Evolutionary conservation across 1,140 invertebrate species (phyloP).

Genomic region (Ips nitidus): DNA sequence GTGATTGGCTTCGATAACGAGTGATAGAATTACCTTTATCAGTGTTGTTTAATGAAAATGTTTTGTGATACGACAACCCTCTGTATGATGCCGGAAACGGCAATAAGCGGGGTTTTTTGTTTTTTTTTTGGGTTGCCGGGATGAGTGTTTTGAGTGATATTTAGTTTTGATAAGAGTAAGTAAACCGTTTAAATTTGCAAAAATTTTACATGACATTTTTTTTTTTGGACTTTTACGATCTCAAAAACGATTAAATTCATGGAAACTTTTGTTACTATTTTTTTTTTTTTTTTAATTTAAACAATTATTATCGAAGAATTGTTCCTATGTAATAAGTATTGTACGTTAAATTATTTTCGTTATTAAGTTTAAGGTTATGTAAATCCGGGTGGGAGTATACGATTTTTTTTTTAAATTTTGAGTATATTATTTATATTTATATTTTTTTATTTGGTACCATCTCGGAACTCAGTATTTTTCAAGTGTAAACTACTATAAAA

Average conservation of each 20-base stretch:
- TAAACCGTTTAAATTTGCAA: background rate
- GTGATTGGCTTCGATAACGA: conserved; percentile 21
- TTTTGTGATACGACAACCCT: too few species aligned
- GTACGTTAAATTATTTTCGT: conserved; percentile 9
- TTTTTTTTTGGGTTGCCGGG: too few species aligned
- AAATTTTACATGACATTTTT: background rate
- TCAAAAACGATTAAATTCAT: too few species aligned
- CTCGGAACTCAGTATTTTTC: conserved; percentile 17
- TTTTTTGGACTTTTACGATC: too few species aligned
- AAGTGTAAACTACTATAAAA: background rate
- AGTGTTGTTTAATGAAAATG: too few species aligned
- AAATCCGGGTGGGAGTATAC: conserved; percentile 6
- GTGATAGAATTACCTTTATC: background rate
- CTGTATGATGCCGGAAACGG: too few species aligned
- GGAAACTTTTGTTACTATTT: too few species aligned
- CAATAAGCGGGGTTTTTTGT: too few species aligned
- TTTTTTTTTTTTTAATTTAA: too few species aligned
- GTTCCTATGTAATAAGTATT: background rate
- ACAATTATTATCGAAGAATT: background rate
- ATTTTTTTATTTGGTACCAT: background rate
- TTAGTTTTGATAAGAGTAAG: too few species aligned
- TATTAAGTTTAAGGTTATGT: background rate
- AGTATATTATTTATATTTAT: too few species aligned
- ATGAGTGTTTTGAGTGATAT: too few species aligned
- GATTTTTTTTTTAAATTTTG: background rate